Evolutionary conservation across 2,888 invertebrate genomes (phyloP), one percentile per base, ranked within the genome.

Genomic region (Eilema depressum): DNA sequence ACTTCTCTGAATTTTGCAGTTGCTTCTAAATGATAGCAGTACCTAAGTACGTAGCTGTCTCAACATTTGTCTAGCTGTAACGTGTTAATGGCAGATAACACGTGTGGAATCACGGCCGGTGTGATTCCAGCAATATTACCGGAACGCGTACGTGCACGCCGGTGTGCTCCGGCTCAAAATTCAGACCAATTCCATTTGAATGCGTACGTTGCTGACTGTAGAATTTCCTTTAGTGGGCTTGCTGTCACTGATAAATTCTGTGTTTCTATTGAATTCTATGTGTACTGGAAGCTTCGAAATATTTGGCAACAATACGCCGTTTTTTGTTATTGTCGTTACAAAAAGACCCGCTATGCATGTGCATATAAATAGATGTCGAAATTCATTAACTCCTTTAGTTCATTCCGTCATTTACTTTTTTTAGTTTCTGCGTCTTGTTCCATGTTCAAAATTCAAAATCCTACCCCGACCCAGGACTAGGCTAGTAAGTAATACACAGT

Each of bases 1-100:
- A 53, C 20, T 25, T 17, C 47, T 60, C 23, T 57, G 28, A 47
- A 17, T 57, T n/a, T 56, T 11, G 28, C n/a, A 28, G 14, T n/a
- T 30, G 57, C 23, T 20, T 61, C 20, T 33, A 61, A 47, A 53
- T 26, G 41, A n/a, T 23, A 23, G 26, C 57, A 57, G 23, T 57
- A 56, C 20, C 20, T 2, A 30, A 57, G 23, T 57, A 56, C 20
- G 25, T 2, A 30, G 11, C 56, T 37, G 10, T 66, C 33, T 26
- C 23, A 14, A 66, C 68, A 71, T 71, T 65, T 68, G 57, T 71
- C 61, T 65, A 68, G 62, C 61, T 68, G 57, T 56, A 63, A 60
- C 68, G 60, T 71, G 65, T 57, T 65, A 71, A 71, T 65, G 65
- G 33, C 47, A 60, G 64, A 65, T 71, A 65, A 71, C 71, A 71